Percentiles rank a stretch among this genome's conserved stretches.
Evolutionary conservation across 2,888 invertebrate genomes (phyloP).

Genomic region (Macaria notata): DNA sequence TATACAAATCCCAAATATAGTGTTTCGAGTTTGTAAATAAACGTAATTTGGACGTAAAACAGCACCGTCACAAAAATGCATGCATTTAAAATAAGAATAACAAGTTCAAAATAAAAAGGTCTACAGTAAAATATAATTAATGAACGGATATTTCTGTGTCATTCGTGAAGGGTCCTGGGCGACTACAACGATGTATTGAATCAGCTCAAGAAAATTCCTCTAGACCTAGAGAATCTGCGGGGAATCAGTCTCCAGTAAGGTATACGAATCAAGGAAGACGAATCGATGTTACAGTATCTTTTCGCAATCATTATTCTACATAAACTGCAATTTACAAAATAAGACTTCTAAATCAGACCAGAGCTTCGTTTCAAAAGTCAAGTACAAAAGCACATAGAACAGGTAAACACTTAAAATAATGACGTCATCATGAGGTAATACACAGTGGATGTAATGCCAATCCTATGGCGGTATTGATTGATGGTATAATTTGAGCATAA

Average conservation of each 20-base stretch:
- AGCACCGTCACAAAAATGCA: background rate
- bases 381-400: constrained; percentile 26
- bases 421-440: constrained; percentile 34
- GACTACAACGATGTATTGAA: too few relatives aligned
- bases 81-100: too few relatives aligned
- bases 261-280: too few relatives aligned
- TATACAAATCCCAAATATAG: constrained; percentile 5
- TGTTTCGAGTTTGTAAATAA: background rate
- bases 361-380: constrained; percentile 13
- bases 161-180: too few relatives aligned
- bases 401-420: constrained; percentile 31
- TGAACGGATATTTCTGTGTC: too few relatives aligned
- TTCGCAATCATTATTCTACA: too few relatives aligned
- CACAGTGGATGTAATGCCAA: constrained; percentile 41
- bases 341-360: background rate
- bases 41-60: background rate
- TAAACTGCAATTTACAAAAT: background rate
- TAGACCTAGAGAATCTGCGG: too few relatives aligned
- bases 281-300: too few relatives aligned
- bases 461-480: constrained; percentile 64
- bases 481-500: constrained; percentile 71
- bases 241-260: too few relatives aligned
- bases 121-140: too few relatives aligned
- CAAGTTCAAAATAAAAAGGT: too few relatives aligned
- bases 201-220: too few relatives aligned